Evolutionary conservation across 2,113 vertebrate genomes (phyloP).

Genomic region (Edolisoma coerulescens): DNA sequence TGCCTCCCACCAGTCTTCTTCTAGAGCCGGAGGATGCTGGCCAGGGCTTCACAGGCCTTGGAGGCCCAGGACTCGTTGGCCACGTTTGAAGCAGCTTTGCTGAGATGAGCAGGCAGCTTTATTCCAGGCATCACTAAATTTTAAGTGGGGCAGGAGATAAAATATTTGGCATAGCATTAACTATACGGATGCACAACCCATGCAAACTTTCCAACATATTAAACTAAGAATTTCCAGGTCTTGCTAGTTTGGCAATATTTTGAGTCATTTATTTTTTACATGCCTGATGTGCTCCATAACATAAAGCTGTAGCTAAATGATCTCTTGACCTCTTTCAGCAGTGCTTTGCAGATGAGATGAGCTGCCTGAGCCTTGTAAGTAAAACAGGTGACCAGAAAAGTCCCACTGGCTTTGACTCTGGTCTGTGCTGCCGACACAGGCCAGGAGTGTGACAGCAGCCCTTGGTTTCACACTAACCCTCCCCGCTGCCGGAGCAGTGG

Average conservation of each 20-base stretch:
- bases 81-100: neutral
- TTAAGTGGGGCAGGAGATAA: neutral
- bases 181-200: neutral
- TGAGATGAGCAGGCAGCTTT: neutral
- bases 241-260: neutral
- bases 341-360: neutral
- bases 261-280: neutral
- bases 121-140: neutral
- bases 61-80: neutral
- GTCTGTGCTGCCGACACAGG: neutral
- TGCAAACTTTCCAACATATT: neutral
- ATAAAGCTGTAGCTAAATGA: neutral
- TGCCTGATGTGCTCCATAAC: neutral
- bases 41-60: neutral
- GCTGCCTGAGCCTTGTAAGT: neutral
- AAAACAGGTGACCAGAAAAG: neutral
- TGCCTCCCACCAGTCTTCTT: neutral
- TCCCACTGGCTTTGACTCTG: neutral
- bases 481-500: rapidly evolving
- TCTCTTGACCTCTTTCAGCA: neutral
- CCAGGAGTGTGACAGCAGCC: neutral
- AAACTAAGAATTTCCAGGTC: neutral
- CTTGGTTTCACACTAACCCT: neutral
- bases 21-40: neutral
- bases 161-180: neutral